Percentiles rank a stretch among this genome's conserved stretches.
Evolutionary conservation across 2,797 vertebrate species (phyloP).

Genomic region (Falco novaeseelandiae): DNA sequence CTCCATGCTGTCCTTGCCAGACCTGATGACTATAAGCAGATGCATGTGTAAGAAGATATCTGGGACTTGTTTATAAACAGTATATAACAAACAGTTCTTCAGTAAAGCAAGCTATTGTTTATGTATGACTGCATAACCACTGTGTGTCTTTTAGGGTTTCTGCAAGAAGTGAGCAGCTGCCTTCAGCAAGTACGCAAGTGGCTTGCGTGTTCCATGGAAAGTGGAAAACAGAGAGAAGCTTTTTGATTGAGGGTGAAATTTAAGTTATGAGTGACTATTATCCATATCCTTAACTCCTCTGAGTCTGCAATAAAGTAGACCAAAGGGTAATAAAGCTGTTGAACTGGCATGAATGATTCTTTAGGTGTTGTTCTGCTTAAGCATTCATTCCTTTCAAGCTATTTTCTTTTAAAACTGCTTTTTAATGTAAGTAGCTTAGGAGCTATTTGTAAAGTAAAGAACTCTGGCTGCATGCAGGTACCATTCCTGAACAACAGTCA

Average conservation of each 20-base stretch:
- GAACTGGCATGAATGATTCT: neutral
- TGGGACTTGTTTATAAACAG: neutral
- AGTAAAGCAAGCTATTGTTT: conserved; percentile 4
- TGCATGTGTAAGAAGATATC: neutral
- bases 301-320: neutral
- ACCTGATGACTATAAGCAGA: conserved; percentile 5
- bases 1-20: neutral
- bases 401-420: neutral
- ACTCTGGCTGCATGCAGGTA: neutral
- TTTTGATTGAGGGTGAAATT: neutral
- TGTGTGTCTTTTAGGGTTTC: neutral
- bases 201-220: neutral
- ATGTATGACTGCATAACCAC: neutral
- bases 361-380: neutral
- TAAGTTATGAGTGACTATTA: neutral
- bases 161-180: neutral
- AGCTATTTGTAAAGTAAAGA: neutral
- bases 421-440: neutral
- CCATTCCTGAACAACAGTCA: neutral
- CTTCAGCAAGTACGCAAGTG: neutral
- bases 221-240: neutral
- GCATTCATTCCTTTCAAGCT: neutral
- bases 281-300: neutral
- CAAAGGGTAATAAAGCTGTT: neutral
- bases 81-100: neutral